phyloP scores from a whole-genome alignment of 2,888 invertebrate genomes.

The Lochmaea capreae region DNA sequence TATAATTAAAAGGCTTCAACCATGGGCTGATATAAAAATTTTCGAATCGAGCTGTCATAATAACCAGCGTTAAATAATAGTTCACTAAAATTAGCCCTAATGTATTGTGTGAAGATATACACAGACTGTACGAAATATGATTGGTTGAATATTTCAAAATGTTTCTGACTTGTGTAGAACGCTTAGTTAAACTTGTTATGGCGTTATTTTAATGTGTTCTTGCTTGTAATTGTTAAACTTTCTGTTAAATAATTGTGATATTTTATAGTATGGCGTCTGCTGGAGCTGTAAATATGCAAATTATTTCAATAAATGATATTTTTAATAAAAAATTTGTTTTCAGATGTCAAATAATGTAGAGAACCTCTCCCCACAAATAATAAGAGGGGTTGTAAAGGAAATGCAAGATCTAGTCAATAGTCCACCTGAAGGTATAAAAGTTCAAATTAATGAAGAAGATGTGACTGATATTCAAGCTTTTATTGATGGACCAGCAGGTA shows the following conservation, averaged over 20 bases:
- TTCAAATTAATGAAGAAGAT: constrained; percentile 91
- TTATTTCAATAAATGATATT: constrained; percentile 8
- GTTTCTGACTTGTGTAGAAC: constrained; percentile 50
- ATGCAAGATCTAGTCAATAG: constrained; percentile 83
- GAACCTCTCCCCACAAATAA: constrained; percentile 94
- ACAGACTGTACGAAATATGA: constrained; percentile 43
- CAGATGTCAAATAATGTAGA: constrained; percentile 89
- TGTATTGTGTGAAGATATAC: constrained; percentile 39
- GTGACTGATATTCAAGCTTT: constrained; percentile 93
- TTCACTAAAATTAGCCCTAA: too few relatives aligned
- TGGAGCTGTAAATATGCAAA: constrained; percentile 48
- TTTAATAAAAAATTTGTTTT: constrained; percentile 48
- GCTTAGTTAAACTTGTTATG: constrained; percentile 54
- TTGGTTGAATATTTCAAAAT: constrained; percentile 58
- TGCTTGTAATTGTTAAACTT: constrained; percentile 42
- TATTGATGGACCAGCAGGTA: constrained; percentile 83
- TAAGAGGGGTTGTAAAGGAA: constrained; percentile 88
- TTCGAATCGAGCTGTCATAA: too few relatives aligned
- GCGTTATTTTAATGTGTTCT: constrained; percentile 47
- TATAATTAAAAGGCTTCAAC: too few relatives aligned
- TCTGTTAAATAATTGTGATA: constrained; percentile 49
- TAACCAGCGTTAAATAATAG: too few relatives aligned
- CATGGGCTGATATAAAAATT: too few relatives aligned
- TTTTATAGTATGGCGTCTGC: constrained; percentile 50
- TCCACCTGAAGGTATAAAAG: constrained; percentile 92